Evolutionary conservation across 2,113 vertebrate species (phyloP).

Genomic region (Peromyscus californicus): DNA sequence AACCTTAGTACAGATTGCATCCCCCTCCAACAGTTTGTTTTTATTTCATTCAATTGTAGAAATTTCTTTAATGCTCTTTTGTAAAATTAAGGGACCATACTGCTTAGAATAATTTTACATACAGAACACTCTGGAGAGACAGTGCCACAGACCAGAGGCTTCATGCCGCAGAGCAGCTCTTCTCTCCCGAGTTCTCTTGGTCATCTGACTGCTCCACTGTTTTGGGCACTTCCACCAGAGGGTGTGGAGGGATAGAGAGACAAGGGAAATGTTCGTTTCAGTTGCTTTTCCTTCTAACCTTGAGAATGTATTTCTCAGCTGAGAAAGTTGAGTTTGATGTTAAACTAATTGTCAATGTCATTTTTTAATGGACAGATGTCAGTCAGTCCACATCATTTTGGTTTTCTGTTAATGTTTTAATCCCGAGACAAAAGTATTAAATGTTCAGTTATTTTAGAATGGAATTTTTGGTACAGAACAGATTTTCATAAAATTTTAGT

Average conservation of each 20-base stretch:
- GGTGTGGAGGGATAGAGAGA: conserved; percentile 62
- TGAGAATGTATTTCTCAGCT: conserved; percentile 50
- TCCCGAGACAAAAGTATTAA: conserved; percentile 5
- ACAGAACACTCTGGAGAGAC: background rate
- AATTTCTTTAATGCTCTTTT: conserved; percentile 45
- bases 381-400: background rate
- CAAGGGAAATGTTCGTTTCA: conserved; percentile 20
- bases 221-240: conserved; percentile 69
- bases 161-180: background rate
- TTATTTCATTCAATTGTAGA: conserved; percentile 56
- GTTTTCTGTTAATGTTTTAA: conserved; percentile 28
- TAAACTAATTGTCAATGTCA: conserved; percentile 15
- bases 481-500: conserved; percentile 54
- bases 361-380: conserved; percentile 22
- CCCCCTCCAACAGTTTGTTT: background rate
- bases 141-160: background rate
- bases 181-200: background rate
- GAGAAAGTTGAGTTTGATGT: conserved; percentile 48
- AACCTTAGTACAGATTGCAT: background rate
- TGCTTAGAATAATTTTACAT: conserved; percentile 29
- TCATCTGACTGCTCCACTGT: conserved; percentile 37
- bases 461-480: conserved; percentile 36
- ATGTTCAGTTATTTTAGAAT: conserved; percentile 60
- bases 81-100: conserved; percentile 39
- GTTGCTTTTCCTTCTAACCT: conserved; percentile 41